Base-by-base conservation (phyloP, 2,797 vertebrate genomes). In the Triplophysa yarkandensis region DNA sequence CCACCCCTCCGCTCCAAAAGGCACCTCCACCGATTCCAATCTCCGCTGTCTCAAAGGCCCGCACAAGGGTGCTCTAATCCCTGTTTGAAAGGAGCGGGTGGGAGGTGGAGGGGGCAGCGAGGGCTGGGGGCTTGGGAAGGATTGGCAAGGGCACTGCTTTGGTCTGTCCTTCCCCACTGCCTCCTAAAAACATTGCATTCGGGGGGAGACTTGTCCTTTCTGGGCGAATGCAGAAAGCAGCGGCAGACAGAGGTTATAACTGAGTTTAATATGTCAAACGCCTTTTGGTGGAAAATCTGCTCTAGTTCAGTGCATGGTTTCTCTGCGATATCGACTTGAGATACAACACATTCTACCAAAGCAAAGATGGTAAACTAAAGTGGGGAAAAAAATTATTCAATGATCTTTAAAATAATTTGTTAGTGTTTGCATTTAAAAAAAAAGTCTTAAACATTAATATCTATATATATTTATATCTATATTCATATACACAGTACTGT, bases 41-140 rank as follows among this genome's bases (percentile, higher is more conserved):
- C 90, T 88, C 76, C 55, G 76, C 80, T 78, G 84, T 86, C 88
- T 91, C 86, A 89, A 91, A 92, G 89, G 88, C 83, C 84, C 72
- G 83, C 87, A 88, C 86, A 83, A 89, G 88, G 89, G 86, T 88
- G 85, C 85, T 84, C 84, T 93, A 92, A 92, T 92, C 91, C 88
- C 69, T 70, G 75, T 83, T 88, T 92, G 86, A 88, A 89, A 85
- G 84, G 84, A 84, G 77, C 74, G 74, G 75, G 61, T 74, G 77
- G 71, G 70, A 44, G 80, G 60, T 32, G 34, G 75, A 65, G 46
- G 58, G 71, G 21, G 46, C 28, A 44, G 54, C 4, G 28, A 43
- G 11, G n/a, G 50, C 16, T 4, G 32, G 6, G 11, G 27, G 61
- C 32, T 52, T 70, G 71, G 28, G 41, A n/a, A 64, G 50, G 21